Evolutionary conservation across 2,797 vertebrate genomes (phyloP), one percentile per base, ranked within the genome.

Genomic region (Gymnoscopelus braueri): DNA sequence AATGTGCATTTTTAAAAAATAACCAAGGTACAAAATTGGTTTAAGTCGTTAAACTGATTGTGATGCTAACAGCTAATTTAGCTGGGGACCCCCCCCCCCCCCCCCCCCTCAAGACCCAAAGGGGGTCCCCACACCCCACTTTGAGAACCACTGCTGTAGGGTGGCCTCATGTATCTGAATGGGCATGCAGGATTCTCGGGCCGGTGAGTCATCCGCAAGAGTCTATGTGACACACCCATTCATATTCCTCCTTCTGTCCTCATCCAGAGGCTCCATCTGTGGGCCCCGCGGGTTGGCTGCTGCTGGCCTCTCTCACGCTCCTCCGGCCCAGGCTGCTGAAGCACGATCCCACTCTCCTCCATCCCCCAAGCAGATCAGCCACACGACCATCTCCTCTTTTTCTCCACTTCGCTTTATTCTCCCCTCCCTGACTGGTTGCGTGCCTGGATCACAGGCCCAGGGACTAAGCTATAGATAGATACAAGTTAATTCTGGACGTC

Each of bases 251-350:
- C 74, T 71, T 65, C 60, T 67, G 77, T 85, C 76, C 79, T 81
- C 79, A 74, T 79, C 83, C 84, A 80, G 77, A 82, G 75, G 76
- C 80, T 87, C 88, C 80, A 86, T 89, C 88, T 87, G 84, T 75
- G 79, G 84, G 63, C 79, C 83, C 82, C 63, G 51, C 74, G 69
- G 88, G 82, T 86, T 79, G 72, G 77, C 73, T 73, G 72, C 79
- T 74, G 8, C 39, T 44, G 87, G 84, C 76, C 83, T 89, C 80
- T 90, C 85, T 87, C 89, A 88, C 71, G 88, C 89, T 84, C 86
- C 84, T 78, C 63, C 71, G 80, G 75, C 78, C 76, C 80, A 63
- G 79, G 75, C 76, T 86, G 79, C 75, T 87, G 75, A 79, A 79
- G 67, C 78, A 83, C 75, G 69, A 84, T 81, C 77, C 78, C 47